These are phyloP conservation scores for Drosophila infuscata DNA, from an alignment of 2,888 invertebrate species.

Conservation along the genomic window DNA sequence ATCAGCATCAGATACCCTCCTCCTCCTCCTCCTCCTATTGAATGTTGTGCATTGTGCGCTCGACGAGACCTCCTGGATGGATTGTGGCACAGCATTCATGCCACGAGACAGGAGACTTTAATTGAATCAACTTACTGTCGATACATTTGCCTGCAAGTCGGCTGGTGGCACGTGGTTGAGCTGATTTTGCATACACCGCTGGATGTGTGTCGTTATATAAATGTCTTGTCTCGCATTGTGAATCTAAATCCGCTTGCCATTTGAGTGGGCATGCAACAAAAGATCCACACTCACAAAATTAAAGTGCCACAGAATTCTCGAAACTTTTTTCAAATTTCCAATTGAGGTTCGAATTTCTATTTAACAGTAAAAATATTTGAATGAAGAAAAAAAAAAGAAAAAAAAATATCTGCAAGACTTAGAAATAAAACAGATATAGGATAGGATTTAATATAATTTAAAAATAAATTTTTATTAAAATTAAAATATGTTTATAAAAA, in stretches of 20 bases:
- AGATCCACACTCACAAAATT: too few species aligned
- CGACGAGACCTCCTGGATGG: constrained; percentile 12
- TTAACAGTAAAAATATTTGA: too few species aligned
- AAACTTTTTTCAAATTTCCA: too few species aligned
- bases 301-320: too few species aligned
- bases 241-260: constrained; percentile 14
- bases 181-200: neutral
- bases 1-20: neutral
- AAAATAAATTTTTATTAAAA: neutral
- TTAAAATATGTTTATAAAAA: neutral
- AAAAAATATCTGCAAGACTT: neutral
- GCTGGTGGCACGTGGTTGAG: constrained; percentile 21
- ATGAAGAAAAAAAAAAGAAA: too few species aligned
- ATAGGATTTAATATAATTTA: neutral
- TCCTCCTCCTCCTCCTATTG: neutral
- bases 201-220: neutral
- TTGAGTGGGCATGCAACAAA: constrained; percentile 9
- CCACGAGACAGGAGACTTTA: constrained; percentile 60
- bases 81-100: neutral
- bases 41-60: constrained; percentile 4
- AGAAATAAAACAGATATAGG: neutral
- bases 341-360: too few species aligned
- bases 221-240: neutral
- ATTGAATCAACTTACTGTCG: constrained; percentile 63
- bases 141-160: neutral